Conservation (phyloP, 2,797 vertebrate genomes). For the Gymnopithys bicolor region DNA sequence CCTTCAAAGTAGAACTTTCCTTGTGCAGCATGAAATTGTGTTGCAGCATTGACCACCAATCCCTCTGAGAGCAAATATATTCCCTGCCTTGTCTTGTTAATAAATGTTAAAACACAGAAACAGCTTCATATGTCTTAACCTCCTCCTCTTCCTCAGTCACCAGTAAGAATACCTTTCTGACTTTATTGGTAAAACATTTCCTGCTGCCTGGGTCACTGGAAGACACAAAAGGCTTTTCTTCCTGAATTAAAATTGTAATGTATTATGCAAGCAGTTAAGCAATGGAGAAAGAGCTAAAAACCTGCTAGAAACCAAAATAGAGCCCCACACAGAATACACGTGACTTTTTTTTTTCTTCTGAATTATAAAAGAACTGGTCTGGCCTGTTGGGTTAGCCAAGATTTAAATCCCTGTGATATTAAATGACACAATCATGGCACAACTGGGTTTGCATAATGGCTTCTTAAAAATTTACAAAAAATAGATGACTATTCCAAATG, state of each 20-base stretch:
- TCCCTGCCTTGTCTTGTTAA: neutral
- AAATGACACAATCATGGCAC: neutral
- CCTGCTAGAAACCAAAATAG: neutral
- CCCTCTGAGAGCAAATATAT: neutral
- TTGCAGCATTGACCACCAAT: neutral
- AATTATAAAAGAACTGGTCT: neutral
- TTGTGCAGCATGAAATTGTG: neutral
- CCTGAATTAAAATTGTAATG: neutral
- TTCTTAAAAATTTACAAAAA: neutral
- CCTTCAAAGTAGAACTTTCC: neutral
- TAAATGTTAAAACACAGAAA: neutral
- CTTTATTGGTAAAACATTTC: slow-evolving; percentile 41
- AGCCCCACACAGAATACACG: neutral
- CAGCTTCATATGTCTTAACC: neutral
- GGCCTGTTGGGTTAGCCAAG: neutral
- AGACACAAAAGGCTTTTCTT: slow-evolving; percentile 1
- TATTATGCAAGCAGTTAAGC: slow-evolving; percentile 30
- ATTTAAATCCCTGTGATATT: neutral
- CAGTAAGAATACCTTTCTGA: neutral
- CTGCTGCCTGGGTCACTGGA: neutral
- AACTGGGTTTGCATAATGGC: neutral
- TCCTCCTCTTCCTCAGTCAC: neutral
- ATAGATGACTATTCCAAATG: neutral
- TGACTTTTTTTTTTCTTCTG: neutral
- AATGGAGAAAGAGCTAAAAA: neutral